phyloP scores from a whole-genome alignment of 2,888 invertebrate genomes.

The Cantharis flavilabris region DNA sequence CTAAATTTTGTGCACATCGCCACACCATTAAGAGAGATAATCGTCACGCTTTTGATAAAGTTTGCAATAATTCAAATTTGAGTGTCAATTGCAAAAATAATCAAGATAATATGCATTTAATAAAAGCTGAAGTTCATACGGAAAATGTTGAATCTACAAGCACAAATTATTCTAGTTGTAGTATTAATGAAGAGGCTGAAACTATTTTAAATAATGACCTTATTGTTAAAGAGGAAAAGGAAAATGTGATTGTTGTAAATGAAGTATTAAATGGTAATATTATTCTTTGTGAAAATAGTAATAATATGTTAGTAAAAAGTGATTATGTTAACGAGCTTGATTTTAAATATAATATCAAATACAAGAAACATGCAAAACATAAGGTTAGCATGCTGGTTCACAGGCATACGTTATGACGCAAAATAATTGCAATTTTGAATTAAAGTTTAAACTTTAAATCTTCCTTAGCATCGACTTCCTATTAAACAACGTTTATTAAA shows the following conservation, averaged over 20 bases:
- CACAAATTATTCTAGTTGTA: constrained; percentile 14
- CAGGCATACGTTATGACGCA: constrained; percentile 56
- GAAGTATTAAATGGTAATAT: constrained; percentile 17
- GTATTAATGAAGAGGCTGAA: constrained; percentile 6
- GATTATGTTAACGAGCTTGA: constrained; percentile 14
- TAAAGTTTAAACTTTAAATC: background rate
- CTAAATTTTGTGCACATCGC: background rate
- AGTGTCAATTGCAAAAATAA: background rate
- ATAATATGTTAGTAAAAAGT: background rate
- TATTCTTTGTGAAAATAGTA: constrained; percentile 18
- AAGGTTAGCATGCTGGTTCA: constrained; percentile 53
- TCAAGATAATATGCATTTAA: constrained; percentile 24
- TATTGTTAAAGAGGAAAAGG: constrained; percentile 5
- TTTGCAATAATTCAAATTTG: background rate
- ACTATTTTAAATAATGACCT: constrained; percentile 7
- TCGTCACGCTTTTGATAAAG: background rate
- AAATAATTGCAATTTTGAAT: constrained; percentile 3
- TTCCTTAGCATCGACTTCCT: constrained; percentile 1
- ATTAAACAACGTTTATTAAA: background rate
- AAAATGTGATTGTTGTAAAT: constrained; percentile 26
- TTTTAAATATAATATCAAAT: constrained; percentile 41
- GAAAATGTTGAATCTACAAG: constrained; percentile 23
- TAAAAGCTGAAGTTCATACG: constrained; percentile 35
- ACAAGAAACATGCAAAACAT: constrained; percentile 44
- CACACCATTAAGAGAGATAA: background rate